Conservation (phyloP, 2,797 vertebrate genomes). For the Spinibarbus caldwelli region DNA sequence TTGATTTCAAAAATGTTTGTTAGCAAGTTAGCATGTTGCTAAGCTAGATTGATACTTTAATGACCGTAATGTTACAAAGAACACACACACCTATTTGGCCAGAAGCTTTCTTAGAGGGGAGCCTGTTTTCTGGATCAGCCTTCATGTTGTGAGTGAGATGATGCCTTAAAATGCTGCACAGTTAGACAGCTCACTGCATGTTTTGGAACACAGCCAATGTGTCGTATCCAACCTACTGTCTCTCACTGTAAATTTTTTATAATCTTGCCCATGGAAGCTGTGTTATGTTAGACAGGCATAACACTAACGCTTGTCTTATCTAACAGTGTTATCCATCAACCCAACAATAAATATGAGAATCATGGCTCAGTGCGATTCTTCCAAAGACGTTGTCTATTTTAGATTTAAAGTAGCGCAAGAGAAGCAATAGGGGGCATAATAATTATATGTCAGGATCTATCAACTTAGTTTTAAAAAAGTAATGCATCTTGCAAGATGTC, state of each 20-base stretch:
- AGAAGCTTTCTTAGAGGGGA: background rate
- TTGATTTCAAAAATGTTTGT: background rate
- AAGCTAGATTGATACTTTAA: background rate
- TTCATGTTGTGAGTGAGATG: background rate
- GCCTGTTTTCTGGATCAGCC: background rate
- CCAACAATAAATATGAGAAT: background rate
- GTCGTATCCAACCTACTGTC: background rate
- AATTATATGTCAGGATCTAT: background rate
- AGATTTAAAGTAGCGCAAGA: background rate
- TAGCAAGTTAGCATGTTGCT: background rate
- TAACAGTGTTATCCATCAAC: background rate
- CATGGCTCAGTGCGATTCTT: background rate
- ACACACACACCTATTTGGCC: background rate
- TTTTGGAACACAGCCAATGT: background rate
- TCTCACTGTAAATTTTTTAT: background rate
- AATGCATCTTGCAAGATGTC: background rate
- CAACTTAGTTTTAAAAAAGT: background rate
- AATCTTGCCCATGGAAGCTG: background rate
- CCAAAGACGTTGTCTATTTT: background rate
- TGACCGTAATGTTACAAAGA: background rate
- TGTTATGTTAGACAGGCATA: background rate
- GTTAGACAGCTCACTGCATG: background rate
- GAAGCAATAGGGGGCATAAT: background rate
- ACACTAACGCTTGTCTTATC: background rate
- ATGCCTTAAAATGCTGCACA: background rate